These are phyloP conservation scores for Tenthredo scrophulariae DNA, from an alignment of 2,888 invertebrate species.

Conservation along the genomic window DNA sequence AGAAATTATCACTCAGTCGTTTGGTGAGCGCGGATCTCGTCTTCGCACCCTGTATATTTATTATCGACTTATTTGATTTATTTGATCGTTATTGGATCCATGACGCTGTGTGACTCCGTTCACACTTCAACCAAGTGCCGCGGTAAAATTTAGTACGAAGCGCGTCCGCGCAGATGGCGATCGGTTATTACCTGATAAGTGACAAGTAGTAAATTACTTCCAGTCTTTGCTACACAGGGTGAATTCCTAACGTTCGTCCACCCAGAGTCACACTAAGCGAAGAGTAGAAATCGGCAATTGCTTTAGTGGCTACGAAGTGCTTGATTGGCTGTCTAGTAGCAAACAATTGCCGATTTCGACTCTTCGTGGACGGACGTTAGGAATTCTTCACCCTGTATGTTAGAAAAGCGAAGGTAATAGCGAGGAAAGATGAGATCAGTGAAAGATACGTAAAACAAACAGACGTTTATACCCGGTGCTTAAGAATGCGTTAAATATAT, in stretches of 20 bases:
- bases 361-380: too few species aligned
- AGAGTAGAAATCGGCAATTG: too few species aligned
- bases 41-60: background rate
- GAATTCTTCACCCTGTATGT: too few species aligned
- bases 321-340: too few species aligned
- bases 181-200: background rate
- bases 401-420: background rate
- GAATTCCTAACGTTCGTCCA: too few species aligned
- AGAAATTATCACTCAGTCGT: background rate
- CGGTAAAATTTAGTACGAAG: background rate
- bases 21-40: background rate
- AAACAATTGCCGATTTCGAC: too few species aligned
- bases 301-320: too few species aligned
- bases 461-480: background rate
- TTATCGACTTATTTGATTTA: background rate
- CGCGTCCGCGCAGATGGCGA: constrained; percentile 8
- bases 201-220: background rate
- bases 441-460: background rate
- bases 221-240: too few species aligned
- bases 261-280: too few species aligned
- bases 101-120: background rate
- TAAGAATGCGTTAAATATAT: background rate
- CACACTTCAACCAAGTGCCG: background rate
- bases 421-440: too few species aligned
- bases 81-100: background rate